Percentiles rank a stretch among this genome's conserved stretches.
Conservation (phyloP, 2,113 vertebrate genomes). For the Phalacrocorax carbo region DNA sequence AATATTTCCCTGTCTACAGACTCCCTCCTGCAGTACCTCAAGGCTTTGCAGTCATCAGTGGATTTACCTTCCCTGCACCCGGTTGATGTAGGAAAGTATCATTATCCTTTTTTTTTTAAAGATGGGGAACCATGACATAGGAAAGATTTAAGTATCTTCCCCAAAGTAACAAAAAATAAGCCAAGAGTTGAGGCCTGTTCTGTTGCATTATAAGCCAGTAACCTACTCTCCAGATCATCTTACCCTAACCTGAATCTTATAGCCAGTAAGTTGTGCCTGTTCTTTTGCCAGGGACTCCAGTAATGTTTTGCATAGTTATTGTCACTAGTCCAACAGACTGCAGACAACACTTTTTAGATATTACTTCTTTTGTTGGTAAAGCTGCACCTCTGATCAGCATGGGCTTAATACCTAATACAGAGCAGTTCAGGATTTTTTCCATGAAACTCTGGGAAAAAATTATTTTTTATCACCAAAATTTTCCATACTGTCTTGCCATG, state of each 20-base stretch:
- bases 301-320: not conserved
- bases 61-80: not conserved
- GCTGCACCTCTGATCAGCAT: not conserved
- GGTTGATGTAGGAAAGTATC: not conserved
- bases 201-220: not conserved
- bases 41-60: not conserved
- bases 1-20: not conserved
- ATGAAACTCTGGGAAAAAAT: not conserved
- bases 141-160: not conserved
- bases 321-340: not conserved
- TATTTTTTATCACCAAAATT: not conserved
- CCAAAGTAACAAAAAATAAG: not conserved
- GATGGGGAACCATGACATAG: not conserved
- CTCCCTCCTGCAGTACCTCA: not conserved
- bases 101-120: not conserved
- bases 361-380: not conserved
- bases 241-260: not conserved
- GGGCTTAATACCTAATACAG: slow-evolving; percentile 21
- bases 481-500: not conserved
- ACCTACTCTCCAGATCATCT: not conserved
- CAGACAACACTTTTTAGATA: not conserved
- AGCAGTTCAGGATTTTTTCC: slow-evolving; percentile 33
- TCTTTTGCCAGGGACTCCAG: not conserved
- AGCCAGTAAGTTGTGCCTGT: not conserved
- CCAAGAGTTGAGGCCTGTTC: not conserved